Conservation (phyloP, 2,888 invertebrate species). For the Standfussiana lucernea region DNA sequence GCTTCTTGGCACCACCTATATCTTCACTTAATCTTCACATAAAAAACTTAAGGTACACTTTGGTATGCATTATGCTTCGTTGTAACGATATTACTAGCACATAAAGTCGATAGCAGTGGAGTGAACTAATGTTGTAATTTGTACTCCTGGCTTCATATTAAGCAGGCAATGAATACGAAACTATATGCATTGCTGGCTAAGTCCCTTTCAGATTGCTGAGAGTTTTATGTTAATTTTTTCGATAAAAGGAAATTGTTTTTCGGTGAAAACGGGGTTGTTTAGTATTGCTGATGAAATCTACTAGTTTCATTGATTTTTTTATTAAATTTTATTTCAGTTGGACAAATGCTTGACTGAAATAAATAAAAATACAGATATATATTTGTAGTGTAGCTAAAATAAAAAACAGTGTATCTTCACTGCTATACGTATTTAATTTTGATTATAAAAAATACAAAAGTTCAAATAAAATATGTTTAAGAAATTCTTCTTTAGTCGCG, state of each 20-base stretch:
- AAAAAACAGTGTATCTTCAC: too few species aligned
- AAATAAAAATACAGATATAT: not conserved
- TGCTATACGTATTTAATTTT: too few species aligned
- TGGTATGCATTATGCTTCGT: constrained; percentile 53
- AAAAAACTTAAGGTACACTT: constrained; percentile 50
- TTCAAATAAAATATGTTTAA: too few species aligned
- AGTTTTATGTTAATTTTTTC: constrained; percentile 11
- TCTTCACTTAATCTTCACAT: constrained; percentile 33
- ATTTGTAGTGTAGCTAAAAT: too few species aligned
- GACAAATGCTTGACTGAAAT: not conserved
- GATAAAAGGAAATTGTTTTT: constrained; percentile 11
- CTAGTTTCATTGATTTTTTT: not conserved
- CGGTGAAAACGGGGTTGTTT: not conserved
- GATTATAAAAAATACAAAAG: too few species aligned
- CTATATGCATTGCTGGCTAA: constrained; percentile 33
- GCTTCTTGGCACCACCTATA: constrained; percentile 26
- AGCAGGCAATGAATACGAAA: constrained; percentile 56
- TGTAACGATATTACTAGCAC: constrained; percentile 50
- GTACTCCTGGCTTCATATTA: constrained; percentile 48
- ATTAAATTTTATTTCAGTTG: not conserved
- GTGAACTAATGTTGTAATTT: constrained; percentile 56
- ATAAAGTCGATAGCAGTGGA: constrained; percentile 44
- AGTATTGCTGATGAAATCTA: too few species aligned
- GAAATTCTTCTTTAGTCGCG: too few species aligned
- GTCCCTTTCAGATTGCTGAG: constrained; percentile 15